Conservation (phyloP, 2,888 invertebrate species). For the Ashinkailepas kermadecensis region DNA sequence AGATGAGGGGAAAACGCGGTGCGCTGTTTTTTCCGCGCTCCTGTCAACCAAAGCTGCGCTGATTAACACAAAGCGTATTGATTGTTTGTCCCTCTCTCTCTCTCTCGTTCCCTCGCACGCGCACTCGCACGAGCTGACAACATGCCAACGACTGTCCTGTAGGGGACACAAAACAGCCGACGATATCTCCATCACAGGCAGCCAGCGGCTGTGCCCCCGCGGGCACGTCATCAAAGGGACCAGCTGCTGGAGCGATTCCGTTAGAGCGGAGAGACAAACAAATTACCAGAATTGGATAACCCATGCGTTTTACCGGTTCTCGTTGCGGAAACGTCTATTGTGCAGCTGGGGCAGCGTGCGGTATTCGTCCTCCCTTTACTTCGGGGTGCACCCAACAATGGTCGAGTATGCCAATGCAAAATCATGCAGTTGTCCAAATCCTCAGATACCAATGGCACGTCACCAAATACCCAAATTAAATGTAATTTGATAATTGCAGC, state of each 20-base stretch:
- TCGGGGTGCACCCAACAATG: too few relatives aligned
- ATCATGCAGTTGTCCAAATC: too few relatives aligned
- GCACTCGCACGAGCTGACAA: neutral
- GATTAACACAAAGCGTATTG: constrained; percentile 19
- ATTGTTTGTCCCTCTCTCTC: neutral
- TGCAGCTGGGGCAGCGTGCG: too few relatives aligned
- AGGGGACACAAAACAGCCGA: neutral
- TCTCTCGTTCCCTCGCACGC: neutral
- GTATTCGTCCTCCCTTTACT: too few relatives aligned
- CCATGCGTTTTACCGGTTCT: too few relatives aligned
- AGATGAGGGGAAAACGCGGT: constrained; percentile 12
- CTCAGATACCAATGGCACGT: too few relatives aligned
- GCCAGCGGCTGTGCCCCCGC: neutral
- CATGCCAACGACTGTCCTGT: neutral
- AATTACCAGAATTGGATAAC: neutral
- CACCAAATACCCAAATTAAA: too few relatives aligned
- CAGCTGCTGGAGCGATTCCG: neutral
- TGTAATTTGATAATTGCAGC: too few relatives aligned
- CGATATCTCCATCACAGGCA: neutral
- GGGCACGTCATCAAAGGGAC: neutral
- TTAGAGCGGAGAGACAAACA: neutral
- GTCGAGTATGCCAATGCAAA: too few relatives aligned
- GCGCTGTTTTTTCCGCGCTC: constrained; percentile 2
- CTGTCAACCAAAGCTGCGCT: constrained; percentile 19
- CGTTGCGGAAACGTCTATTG: too few relatives aligned